phyloP scores from a whole-genome alignment of 2,113 vertebrate genomes.

The Amazona guildingii region DNA sequence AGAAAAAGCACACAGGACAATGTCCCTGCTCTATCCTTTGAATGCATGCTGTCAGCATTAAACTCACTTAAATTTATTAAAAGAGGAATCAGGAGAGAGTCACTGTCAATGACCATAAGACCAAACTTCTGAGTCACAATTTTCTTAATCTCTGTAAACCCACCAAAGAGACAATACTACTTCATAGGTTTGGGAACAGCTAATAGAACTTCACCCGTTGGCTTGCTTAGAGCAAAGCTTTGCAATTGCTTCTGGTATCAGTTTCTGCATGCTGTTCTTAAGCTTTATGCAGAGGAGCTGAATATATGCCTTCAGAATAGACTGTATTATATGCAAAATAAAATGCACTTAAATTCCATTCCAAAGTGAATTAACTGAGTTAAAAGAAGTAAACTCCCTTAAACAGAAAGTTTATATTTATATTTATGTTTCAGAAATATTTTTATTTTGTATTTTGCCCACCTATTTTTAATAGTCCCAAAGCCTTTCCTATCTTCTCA shows the following conservation, averaged over 20 bases:
- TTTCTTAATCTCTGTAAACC: neutral
- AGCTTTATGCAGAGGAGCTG: neutral
- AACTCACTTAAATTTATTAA: neutral
- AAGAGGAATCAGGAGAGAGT: neutral
- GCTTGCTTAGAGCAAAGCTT: constrained; percentile 12
- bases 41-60: neutral
- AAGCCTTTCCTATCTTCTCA: neutral
- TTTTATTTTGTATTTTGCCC: neutral
- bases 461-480: neutral
- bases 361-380: constrained; percentile 49
- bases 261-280: constrained; percentile 23
- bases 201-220: neutral
- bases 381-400: constrained; percentile 44
- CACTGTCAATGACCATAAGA: neutral
- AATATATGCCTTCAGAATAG: constrained; percentile 24
- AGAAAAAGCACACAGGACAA: neutral
- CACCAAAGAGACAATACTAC: neutral
- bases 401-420: neutral
- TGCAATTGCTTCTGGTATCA: neutral
- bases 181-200: neutral
- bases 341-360: constrained; percentile 53
- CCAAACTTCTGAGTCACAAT: neutral
- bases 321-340: constrained; percentile 59
- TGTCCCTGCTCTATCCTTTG: neutral
- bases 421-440: neutral